phyloP scores from a whole-genome alignment of 2,888 invertebrate genomes.

The Theretra japonica region DNA sequence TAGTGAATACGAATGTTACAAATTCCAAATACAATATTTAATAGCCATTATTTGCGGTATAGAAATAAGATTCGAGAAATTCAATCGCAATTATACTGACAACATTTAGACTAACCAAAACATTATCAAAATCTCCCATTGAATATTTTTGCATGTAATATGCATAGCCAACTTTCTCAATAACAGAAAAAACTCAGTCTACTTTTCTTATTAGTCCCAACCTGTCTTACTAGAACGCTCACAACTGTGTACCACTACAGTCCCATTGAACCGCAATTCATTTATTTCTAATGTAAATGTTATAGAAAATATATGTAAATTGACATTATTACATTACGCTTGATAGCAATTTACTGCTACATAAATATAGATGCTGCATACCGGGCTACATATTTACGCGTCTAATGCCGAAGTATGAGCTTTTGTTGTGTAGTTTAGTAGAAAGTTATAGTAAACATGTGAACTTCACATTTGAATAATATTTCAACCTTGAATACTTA shows the following conservation, averaged over 20 bases:
- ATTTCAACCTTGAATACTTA: conserved; percentile 33
- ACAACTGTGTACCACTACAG: conserved; percentile 39
- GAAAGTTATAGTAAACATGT: conserved; percentile 48
- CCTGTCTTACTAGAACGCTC: background rate
- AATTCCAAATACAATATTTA: no score
- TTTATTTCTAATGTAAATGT: conserved; percentile 81
- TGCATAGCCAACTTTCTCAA: no score
- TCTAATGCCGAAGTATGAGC: conserved; percentile 53
- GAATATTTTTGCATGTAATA: no score
- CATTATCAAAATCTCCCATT: no score
- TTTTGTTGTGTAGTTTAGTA: conserved; percentile 52
- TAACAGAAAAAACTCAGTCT: no score
- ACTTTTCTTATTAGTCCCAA: background rate
- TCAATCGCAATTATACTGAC: no score
- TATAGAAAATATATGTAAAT: conserved; percentile 83
- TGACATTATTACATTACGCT: conserved; percentile 78
- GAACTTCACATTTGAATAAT: conserved; percentile 28
- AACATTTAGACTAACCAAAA: no score
- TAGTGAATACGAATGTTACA: no score
- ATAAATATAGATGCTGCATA: conserved; percentile 75
- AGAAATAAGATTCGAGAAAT: no score
- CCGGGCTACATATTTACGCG: conserved; percentile 53
- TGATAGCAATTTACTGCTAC: conserved; percentile 73
- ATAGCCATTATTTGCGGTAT: no score
- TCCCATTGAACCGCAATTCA: conserved; percentile 67